phyloP scores from a whole-genome alignment of 2,113 vertebrate genomes.

The Prionailurus bengalensis region DNA sequence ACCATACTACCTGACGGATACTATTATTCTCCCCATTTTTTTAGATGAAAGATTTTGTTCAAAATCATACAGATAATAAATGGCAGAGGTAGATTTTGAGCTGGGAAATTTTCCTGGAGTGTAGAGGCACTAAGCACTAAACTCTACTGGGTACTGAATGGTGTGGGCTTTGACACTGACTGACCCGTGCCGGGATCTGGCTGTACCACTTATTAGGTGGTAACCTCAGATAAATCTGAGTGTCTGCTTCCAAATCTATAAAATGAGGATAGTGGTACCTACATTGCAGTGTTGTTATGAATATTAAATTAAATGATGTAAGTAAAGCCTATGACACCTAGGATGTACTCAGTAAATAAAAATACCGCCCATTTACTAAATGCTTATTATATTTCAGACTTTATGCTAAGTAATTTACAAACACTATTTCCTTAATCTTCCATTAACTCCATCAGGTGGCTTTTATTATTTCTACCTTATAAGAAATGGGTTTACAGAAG shows the following conservation, averaged over 20 bases:
- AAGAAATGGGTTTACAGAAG: background rate
- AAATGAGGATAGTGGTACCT: background rate
- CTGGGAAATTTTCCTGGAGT: background rate
- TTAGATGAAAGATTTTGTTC: background rate
- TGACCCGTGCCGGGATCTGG: background rate
- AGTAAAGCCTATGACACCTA: background rate
- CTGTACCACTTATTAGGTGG: background rate
- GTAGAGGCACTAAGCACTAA: background rate
- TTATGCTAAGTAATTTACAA: background rate
- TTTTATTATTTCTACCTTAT: background rate
- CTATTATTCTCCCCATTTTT: background rate
- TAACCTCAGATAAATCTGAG: background rate
- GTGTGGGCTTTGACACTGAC: background rate
- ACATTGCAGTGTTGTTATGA: fast-evolving
- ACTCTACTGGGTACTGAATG: background rate
- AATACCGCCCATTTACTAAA: background rate
- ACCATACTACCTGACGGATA: background rate
- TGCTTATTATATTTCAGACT: background rate
- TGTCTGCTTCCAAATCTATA: background rate
- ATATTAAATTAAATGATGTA: background rate
- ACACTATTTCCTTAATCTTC: background rate
- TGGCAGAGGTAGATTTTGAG: background rate
- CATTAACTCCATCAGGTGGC: background rate
- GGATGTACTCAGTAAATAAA: background rate
- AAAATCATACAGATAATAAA: background rate